Conservation (phyloP, 92 coral and sea anemone species). For the Heteractis magnifica region DNA sequence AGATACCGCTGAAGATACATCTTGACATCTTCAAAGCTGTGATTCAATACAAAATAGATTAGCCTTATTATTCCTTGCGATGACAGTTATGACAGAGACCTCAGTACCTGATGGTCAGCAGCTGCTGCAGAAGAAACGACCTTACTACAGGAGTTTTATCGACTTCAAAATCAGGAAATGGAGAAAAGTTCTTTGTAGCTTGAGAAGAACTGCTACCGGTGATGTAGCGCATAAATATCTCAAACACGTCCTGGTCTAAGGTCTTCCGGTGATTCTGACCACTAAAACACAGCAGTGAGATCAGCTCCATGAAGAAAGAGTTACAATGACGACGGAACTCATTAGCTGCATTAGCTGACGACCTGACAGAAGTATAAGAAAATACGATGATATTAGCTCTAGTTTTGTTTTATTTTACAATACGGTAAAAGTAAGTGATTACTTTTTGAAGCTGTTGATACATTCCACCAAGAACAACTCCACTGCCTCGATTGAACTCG, state of each 20-base stretch:
- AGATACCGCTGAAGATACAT: conserved; percentile 66
- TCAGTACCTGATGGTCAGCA: conserved; percentile 57
- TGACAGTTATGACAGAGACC: not conserved
- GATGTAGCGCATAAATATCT: conserved; percentile 74
- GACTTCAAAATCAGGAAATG: conserved; percentile 79
- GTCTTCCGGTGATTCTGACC: conserved; percentile 26
- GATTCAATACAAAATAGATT: not conserved
- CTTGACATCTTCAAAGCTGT: conserved; percentile 42
- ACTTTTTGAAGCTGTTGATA: conserved; percentile 42
- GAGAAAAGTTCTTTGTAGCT: conserved; percentile 71
- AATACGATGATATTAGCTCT: not conserved
- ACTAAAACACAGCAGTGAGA: conserved; percentile 79
- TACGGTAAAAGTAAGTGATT: not conserved
- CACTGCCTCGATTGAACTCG: conserved; percentile 62
- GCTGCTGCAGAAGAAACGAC: conserved; percentile 81
- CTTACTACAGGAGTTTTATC: conserved; percentile 86
- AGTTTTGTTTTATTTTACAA: not conserved
- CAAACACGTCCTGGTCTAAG: conserved; percentile 64
- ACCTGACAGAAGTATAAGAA: not conserved
- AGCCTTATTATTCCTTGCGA: not conserved
- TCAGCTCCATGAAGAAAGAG: conserved; percentile 87
- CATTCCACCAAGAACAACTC: conserved; percentile 74
- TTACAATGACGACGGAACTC: conserved; percentile 81
- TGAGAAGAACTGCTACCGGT: conserved; percentile 41
- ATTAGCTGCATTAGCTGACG: conserved; percentile 48